Evolutionary conservation across 2,797 vertebrate species (phyloP), one percentile per base, ranked within the genome.

Genomic region (Leptoclinus maculatus): DNA sequence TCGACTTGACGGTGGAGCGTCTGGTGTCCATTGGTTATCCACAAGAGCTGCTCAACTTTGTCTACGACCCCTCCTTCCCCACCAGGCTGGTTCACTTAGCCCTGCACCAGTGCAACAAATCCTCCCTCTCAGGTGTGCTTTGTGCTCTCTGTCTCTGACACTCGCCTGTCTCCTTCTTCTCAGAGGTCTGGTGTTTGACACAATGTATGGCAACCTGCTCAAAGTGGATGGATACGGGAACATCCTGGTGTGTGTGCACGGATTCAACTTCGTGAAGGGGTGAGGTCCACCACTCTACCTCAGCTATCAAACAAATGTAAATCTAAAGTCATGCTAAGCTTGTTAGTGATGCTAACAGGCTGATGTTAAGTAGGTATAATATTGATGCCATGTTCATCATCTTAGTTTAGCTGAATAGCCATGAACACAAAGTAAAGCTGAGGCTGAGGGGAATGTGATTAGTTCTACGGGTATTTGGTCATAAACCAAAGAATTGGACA

Each of bases 201-300:
- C 97, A 0, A 92, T 94, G 62, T 97, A 97, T 82, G 98, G 98
- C 74, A 99, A 99, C 91, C 94, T 99, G 73, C 90, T 99, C 87
- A 99, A 99, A 94, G 98, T 99, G 27, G 98, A 99, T 89, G 90
- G 97, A 29, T 99, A 99, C 69, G 98, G 98, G 70, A 99, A 99
- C 91, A 97, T 99, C 77, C 94, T 99, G 57, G 98, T 99, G 47
- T 99, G 98, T 92, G 97, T 96, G 84, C 98, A 99, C 78, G 98
- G 98, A 53, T 99, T 99, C 93, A 98, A 97, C 93, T 99, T 99
- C 92, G 93, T 98, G 90, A 96, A 96, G 84, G 97, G 97, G 98
- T 98, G 75, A 97, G 98, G 91, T 68, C 43, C 41, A 23, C 41
- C 49, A 0, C 43, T 66, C 8, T 4, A 2, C 47, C 60, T 63